Base-by-base conservation (phyloP, 1,140 invertebrate species). In the Drosophila busckii region DNA sequence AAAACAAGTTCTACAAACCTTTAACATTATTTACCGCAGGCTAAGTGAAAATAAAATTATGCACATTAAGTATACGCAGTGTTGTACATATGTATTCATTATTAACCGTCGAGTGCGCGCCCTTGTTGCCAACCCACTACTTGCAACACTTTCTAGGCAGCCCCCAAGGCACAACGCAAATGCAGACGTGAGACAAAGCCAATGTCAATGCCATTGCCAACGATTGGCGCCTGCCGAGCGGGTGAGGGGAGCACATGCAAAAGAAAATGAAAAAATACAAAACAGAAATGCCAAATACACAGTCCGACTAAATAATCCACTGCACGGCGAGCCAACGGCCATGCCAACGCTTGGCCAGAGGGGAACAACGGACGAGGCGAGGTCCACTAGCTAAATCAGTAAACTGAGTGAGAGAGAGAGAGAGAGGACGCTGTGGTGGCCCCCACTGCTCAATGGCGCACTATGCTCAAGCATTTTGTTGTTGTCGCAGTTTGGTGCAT, bases 271-370 rank as follows among this genome's bases (percentile, higher is more conserved):
- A 45, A 29, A 67, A 32, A 25, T 32, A 28, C 13, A 54, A 40
- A 52, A 49, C 25, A n/a, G 58, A 66, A 66, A 61, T 49, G 46
- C 28, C 35, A 62, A 66, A 44, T 41, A 50, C 34, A 53, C 75
- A 75, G 42, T 50, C 38, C 70, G 52, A 69, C 49, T 60, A 69
- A 75, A 75, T 69, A 75, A 75, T 69, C 60, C 55, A 50, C 46
- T 50, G 66, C 53, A 20, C 28, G 48, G 15, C 58, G 55, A 35
- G 44, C 32, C 58, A 44, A 54, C 38, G 42, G 12, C 32, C 52
- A 49, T 55, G 19, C 6, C 49, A 46, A 23, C 52, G 52, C 38
- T 10, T 3, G 12, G 4, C 17, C 15, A 32, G 12, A 23, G 28
- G 15, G 12, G 5, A 10, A n/a, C n/a, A n/a, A n/a, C n/a, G n/a